Base-by-base conservation (phyloP, 2,888 invertebrate genomes). In the Pristionchus mayeri region DNA sequence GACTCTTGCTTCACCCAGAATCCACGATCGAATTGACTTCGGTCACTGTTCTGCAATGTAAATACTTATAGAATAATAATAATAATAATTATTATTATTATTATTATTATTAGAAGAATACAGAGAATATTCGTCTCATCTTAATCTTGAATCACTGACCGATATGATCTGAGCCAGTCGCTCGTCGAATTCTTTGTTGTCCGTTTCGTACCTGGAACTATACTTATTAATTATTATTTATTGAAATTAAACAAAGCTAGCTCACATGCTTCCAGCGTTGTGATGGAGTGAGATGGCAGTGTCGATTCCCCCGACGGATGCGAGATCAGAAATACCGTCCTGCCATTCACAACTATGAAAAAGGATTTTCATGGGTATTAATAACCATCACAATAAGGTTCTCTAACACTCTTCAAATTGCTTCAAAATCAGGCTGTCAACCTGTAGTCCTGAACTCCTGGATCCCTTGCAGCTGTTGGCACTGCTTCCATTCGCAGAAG, bases 261-360 rank as follows among this genome's bases (percentile, higher is more conserved):
- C 87, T 37, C 91, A 93, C 71, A 92, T 85, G 21, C 90, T 90
- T 16, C 91, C 93, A 4, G 90, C 92, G 83, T 91, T 92, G 86
- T 93, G 92, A 87, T 93, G 92, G 79, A 92, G 92, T 4, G 91
- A 90, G 37, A 92, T 92, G 30, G 92, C 92, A 9, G 92, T 92
- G 80, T 92, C 92, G 18, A 92, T 87, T 0, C 90, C 91, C 44
- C 90, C 91, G 24, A 91, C 89, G 18, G 92, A 92, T 57, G 90
- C 90, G n/a, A 90, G 85, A 60, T 92, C 92, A 40, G 90, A 90
- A 54, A 89, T 90, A n/a, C 88, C 88, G 34, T 92, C 92, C 84
- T 91, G 89, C 3, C 13, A 44, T n/a, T n/a, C n/a, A n/a, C n/a
- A n/a, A n/a, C n/a, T n/a, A n/a, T n/a, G n/a, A n/a, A n/a, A n/a